These are phyloP conservation scores for Leptobrachium leishanense DNA, from an alignment of 2,113 vertebrate genomes.

Conservation along the genomic window DNA sequence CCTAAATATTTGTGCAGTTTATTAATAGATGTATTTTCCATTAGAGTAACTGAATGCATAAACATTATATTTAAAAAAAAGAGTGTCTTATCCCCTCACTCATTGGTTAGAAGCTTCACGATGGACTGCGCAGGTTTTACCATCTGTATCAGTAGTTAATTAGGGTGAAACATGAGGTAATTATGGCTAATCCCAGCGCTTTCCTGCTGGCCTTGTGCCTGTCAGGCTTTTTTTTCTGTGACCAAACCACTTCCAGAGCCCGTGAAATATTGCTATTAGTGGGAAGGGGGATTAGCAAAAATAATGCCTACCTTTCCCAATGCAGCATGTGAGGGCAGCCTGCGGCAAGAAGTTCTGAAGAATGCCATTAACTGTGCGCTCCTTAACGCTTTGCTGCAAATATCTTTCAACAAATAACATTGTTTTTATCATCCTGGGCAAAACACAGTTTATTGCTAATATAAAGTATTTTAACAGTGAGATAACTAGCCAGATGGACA, in stretches of 20 bases:
- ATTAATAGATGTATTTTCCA: background rate
- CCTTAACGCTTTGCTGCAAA: background rate
- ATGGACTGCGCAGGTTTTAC: slow-evolving; percentile 70
- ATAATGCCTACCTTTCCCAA: slow-evolving; percentile 52
- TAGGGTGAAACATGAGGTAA: slow-evolving; percentile 80
- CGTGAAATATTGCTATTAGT: slow-evolving; percentile 55
- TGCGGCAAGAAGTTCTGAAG: slow-evolving; percentile 2
- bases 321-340: background rate
- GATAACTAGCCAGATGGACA: no score
- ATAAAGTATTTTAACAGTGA: no score
- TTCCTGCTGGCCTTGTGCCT: slow-evolving; percentile 70
- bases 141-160: slow-evolving; percentile 78
- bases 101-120: slow-evolving; percentile 64
- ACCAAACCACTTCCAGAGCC: slow-evolving; percentile 58
- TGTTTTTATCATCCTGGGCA: background rate
- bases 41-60: background rate
- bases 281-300: slow-evolving; percentile 55
- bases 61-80: slow-evolving; percentile 74
- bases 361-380: background rate
- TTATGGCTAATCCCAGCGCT: slow-evolving; percentile 71
- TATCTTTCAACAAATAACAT: background rate
- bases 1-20: no score
- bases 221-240: slow-evolving; percentile 58
- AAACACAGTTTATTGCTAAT: background rate
- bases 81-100: slow-evolving; percentile 62